These are phyloP conservation scores for Trissoscelio sp. DNA, from an alignment of 2,888 invertebrate species.

Conservation along the genomic window DNA sequence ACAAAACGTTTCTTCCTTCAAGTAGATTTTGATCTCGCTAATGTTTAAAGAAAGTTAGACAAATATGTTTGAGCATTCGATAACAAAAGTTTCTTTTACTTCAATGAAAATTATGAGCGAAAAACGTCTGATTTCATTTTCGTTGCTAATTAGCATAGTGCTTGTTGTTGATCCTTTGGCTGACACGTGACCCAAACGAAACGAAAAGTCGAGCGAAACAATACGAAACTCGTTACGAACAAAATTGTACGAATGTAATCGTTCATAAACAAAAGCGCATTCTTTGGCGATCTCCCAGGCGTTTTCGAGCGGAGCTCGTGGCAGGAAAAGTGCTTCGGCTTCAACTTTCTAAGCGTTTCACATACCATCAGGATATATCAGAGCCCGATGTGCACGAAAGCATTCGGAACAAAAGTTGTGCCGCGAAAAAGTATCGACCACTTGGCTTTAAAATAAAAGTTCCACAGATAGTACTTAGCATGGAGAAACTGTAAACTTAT, in stretches of 20 bases:
- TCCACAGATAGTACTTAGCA: slow-evolving; percentile 51
- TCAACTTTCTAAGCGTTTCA: slow-evolving; percentile 78
- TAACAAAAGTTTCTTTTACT: too few species aligned
- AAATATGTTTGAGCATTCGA: too few species aligned
- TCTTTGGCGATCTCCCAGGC: slow-evolving; percentile 71
- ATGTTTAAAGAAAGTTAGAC: too few species aligned
- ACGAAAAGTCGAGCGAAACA: slow-evolving; percentile 53
- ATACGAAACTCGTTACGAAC: slow-evolving; percentile 32
- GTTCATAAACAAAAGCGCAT: slow-evolving; percentile 72
- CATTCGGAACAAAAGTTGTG: slow-evolving; percentile 60
- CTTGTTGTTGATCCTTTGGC: slow-evolving; percentile 6
- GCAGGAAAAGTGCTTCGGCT: slow-evolving; percentile 76
- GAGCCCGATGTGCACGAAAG: slow-evolving; percentile 62
- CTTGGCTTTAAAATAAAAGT: slow-evolving; percentile 62
- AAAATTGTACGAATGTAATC: slow-evolving; percentile 63
- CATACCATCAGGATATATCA: slow-evolving; percentile 71
- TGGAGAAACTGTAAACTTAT: slow-evolving; percentile 46
- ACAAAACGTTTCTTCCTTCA: too few species aligned
- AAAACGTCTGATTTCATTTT: neutral
- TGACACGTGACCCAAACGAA: slow-evolving; percentile 31
- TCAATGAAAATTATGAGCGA: too few species aligned
- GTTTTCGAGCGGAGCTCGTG: slow-evolving; percentile 64
- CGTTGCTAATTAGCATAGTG: neutral
- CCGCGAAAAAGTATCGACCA: slow-evolving; percentile 57
- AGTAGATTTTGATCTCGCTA: too few species aligned